Percentiles rank a stretch among this genome's conserved stretches.
Evolutionary conservation across 2,888 invertebrate genomes (phyloP).

Genomic region (Limnephilus lunatus): DNA sequence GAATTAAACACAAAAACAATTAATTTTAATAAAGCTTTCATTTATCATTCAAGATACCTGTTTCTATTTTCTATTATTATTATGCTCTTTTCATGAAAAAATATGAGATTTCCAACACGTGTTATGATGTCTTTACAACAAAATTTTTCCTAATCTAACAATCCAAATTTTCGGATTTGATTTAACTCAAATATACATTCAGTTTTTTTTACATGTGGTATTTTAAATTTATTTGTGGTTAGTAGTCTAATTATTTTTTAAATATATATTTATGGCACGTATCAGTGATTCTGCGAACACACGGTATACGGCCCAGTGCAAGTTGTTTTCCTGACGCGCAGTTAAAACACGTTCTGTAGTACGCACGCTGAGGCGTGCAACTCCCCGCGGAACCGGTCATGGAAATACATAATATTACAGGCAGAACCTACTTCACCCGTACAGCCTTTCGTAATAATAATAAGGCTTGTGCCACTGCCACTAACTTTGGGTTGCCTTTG

Average conservation of each 20-base stretch:
- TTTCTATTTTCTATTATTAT: too few relatives aligned
- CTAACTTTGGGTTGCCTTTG: constrained; percentile 16
- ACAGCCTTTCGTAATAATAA: constrained; percentile 40
- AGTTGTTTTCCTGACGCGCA: constrained; percentile 56
- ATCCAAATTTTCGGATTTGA: too few relatives aligned
- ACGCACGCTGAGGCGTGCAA: constrained; percentile 40
- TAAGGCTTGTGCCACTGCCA: constrained; percentile 40
- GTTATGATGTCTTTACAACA: too few relatives aligned
- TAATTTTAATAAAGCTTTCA: too few relatives aligned
- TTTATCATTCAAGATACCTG: too few relatives aligned
- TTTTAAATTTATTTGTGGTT: not conserved
- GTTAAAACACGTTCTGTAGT: constrained; percentile 59
- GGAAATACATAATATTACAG: constrained; percentile 14
- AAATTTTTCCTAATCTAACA: too few relatives aligned
- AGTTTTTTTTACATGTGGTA: not conserved
- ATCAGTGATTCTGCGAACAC: not conserved
- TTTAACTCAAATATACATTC: too few relatives aligned
- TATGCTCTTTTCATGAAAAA: too few relatives aligned
- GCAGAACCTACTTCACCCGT: not conserved
- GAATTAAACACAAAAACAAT: too few relatives aligned
- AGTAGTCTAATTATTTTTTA: not conserved
- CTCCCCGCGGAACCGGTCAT: constrained; percentile 30
- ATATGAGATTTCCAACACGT: too few relatives aligned
- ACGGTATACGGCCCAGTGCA: constrained; percentile 25
- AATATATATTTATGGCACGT: not conserved